These are phyloP conservation scores for Panthera tigris DNA, from an alignment of 2,113 vertebrate genomes.

Conservation along the genomic window DNA sequence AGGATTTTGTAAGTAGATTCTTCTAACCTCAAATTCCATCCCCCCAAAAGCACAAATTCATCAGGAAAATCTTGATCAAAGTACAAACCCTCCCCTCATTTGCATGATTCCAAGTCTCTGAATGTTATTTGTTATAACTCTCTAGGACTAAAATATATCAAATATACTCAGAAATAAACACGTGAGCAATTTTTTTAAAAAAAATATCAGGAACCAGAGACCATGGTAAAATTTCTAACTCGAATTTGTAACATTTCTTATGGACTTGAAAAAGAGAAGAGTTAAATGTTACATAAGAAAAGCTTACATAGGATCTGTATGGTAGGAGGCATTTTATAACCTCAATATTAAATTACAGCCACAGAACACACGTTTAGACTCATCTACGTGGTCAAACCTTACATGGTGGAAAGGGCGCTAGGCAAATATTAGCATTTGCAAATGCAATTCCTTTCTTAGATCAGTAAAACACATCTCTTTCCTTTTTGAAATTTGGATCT, in stretches of 20 bases:
- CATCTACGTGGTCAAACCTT: background rate
- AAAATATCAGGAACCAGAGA: background rate
- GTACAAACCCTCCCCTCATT: background rate
- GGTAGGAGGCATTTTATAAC: background rate
- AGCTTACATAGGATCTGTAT: background rate
- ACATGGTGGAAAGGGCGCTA: background rate
- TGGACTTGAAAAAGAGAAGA: background rate
- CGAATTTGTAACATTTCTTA: background rate
- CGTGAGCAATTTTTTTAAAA: background rate
- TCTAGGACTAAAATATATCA: background rate
- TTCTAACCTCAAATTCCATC: background rate
- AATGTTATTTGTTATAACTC: background rate
- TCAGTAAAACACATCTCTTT: slow-evolving; percentile 53
- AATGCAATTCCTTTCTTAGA: slow-evolving; percentile 21
- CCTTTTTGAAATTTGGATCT: slow-evolving; percentile 64
- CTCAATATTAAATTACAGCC: background rate
- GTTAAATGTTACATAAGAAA: background rate
- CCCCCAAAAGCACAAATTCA: background rate
- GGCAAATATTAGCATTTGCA: slow-evolving; percentile 49
- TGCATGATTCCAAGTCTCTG: background rate
- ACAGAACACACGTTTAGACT: background rate
- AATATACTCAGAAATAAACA: background rate
- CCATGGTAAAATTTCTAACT: background rate
- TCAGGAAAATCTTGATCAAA: background rate
- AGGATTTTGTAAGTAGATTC: background rate